Base-by-base conservation (phyloP, 2,797 vertebrate genomes). In the Hemitrygon akajei region DNA sequence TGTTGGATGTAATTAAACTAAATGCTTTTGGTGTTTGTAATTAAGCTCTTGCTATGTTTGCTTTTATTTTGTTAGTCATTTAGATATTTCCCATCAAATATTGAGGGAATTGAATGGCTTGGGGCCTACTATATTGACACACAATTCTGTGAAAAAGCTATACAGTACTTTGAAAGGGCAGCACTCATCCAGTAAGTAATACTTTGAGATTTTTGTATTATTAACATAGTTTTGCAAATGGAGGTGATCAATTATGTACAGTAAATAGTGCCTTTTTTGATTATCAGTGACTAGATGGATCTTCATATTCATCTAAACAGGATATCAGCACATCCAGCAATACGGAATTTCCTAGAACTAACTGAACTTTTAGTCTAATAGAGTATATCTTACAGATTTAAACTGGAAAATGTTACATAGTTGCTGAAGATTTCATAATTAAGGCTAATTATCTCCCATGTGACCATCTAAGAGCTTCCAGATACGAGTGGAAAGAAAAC, bases 151-250 rank as follows among this genome's bases (percentile, higher is more conserved):
- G 99, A 99, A 96, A 99, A 99, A 96, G 99, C 99, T 95, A 98
- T 99, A 96, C 98, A 98, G 94, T 99, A 98, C 96, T 99, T 99
- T 96, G 98, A 99, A 95, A 98, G 99, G 97, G 99, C 99, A 94
- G 97, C 97, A 9, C 98, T 99, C 93, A 98, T 99, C 95, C 98
- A 98, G 99, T 99, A 97, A 98, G 99, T 98, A 94, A 93, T 81
- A 80, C 81, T 80, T 80, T 37, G 18, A 37, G 0, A 34, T 89
- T 18, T 25, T 69, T 63, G n/a, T 89, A 69, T 89, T 16, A 87
- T 16, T 4, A 12, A 14, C 18, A 75, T 7, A 75, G 27, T 75
- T 75, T 25, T 75, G 22, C 11, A 20, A n/a, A n/a, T n/a, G 69
- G n/a, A 34, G 18, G n/a, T 86, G 27, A 14, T 12, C 56, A 86